phyloP scores from a whole-genome alignment of 2,797 vertebrate species.

The Jordanella pulchra region DNA sequence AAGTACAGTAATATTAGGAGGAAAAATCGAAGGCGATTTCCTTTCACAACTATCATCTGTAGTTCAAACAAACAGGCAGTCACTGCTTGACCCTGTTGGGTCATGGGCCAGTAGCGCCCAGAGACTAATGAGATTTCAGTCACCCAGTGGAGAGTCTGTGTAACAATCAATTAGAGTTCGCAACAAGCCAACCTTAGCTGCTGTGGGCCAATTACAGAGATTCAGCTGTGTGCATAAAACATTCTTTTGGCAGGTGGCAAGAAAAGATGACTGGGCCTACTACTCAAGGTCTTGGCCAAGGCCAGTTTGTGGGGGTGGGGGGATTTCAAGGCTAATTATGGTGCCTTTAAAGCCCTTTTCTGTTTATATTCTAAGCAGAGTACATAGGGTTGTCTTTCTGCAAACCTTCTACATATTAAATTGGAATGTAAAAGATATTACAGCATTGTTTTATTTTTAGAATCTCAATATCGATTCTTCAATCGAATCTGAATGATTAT shows the following conservation, averaged over 20 bases:
- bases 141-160: constrained; percentile 31
- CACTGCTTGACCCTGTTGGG: constrained; percentile 10
- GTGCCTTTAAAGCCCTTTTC: constrained; percentile 10
- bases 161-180: constrained; percentile 52
- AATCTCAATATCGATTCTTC: background rate
- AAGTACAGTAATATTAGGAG: background rate
- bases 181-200: constrained; percentile 46
- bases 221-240: constrained; percentile 61
- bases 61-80: constrained; percentile 14
- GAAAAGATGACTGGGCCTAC: constrained; percentile 14
- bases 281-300: constrained; percentile 23
- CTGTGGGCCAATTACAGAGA: constrained; percentile 48
- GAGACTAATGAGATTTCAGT: constrained; percentile 58
- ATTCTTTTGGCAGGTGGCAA: constrained; percentile 66
- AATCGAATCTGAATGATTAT: background rate
- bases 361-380: background rate
- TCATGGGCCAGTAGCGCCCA: constrained; percentile 28
- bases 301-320: constrained; percentile 18
- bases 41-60: constrained; percentile 14
- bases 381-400: too few species aligned
- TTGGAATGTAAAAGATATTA: too few species aligned
- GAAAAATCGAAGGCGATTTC: background rate
- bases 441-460: background rate
- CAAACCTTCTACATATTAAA: too few species aligned
- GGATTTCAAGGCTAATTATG: background rate